phyloP scores from a whole-genome alignment of 1,140 invertebrate genomes.

The Anagrus nilaparvatae region DNA sequence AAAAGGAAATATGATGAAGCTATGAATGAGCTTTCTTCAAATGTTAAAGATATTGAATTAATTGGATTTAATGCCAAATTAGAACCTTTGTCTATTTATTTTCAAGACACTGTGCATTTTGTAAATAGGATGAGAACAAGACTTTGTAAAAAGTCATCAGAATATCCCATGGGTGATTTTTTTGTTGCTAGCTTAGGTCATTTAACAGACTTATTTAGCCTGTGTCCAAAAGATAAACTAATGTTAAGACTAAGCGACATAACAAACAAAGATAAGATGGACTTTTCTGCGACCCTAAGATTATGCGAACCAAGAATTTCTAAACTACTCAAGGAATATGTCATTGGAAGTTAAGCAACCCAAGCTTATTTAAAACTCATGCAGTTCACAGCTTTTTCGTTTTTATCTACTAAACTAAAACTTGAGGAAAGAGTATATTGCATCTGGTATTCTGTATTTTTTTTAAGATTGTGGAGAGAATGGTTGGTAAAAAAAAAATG shows the following conservation, averaged over 20 bases:
- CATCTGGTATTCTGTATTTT: no score
- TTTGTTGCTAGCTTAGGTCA: background rate
- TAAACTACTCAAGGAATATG: background rate
- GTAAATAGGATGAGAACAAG: constrained; percentile 1
- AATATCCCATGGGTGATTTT: constrained; percentile 2
- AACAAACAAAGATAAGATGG: background rate
- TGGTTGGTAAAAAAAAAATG: no score
- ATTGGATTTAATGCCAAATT: background rate
- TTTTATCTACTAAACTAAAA: no score
- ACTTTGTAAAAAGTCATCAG: constrained; percentile 1
- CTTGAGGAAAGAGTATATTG: no score
- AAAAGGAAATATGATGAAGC: no score
- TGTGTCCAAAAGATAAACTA: constrained; percentile 2
- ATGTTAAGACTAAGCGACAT: background rate
- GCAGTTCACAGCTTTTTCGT: no score
- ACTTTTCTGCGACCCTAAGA: background rate
- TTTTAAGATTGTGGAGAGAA: no score
- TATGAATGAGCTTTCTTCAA: background rate
- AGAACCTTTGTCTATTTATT: background rate
- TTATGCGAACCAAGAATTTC: background rate
- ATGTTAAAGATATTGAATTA: background rate
- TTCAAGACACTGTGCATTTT: constrained; percentile 9
- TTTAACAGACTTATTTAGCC: background rate
- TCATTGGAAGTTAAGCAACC: constrained; percentile 1
- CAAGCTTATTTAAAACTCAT: background rate